Percentiles rank a stretch among this genome's conserved stretches.
Evolutionary conservation across 1,140 invertebrate genomes (phyloP).

Genomic region (Penaeus japonicus): DNA sequence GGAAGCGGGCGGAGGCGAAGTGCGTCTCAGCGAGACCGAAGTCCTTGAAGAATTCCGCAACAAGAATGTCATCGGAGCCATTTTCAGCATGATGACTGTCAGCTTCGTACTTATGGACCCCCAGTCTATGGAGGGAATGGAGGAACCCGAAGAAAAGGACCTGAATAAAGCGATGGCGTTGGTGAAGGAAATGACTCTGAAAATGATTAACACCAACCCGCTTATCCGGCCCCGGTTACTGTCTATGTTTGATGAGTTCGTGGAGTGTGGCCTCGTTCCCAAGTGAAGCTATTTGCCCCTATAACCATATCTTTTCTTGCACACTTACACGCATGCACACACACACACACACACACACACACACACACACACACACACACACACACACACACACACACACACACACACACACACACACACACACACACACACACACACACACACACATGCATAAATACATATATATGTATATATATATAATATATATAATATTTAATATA

Average conservation of each 20-base stretch:
- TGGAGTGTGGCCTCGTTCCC: neutral
- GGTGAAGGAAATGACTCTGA: neutral
- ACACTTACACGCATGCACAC: no score
- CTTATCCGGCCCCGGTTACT: neutral
- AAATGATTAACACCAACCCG: neutral
- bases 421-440: no score
- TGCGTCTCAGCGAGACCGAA: constrained; percentile 25
- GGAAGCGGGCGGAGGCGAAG: neutral
- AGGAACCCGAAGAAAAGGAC: neutral
- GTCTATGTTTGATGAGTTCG: neutral
- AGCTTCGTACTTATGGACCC: constrained; percentile 22
- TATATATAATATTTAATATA: no score
- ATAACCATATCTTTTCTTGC: no score
- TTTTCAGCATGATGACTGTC: neutral
- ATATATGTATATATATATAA: no score
- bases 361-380: no score
- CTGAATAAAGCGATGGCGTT: neutral
- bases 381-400: no score
- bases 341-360: no score
- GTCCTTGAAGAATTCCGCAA: neutral
- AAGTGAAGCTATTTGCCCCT: neutral
- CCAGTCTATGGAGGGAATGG: neutral
- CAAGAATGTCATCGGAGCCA: constrained; percentile 7
- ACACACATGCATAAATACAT: no score
- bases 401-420: no score